Evolutionary conservation across 2,113 vertebrate species (phyloP).

Genomic region (Equus przewalskii): DNA sequence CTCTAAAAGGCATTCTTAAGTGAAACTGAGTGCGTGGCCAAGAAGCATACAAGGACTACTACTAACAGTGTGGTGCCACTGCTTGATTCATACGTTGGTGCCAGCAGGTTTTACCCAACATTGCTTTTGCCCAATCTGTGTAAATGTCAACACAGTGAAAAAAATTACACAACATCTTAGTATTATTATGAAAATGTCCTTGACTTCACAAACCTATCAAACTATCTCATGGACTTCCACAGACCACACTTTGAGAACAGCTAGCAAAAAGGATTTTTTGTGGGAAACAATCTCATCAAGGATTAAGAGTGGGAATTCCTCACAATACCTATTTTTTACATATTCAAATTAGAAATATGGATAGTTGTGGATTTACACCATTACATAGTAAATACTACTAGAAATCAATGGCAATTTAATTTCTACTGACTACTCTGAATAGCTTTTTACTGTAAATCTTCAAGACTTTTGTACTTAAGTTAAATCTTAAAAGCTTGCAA

Average conservation of each 20-base stretch:
- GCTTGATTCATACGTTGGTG: background rate
- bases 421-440: constrained; percentile 30
- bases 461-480: background rate
- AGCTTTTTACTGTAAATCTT: background rate
- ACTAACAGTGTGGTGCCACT: background rate
- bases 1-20: background rate
- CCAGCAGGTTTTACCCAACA: background rate
- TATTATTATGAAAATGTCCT: constrained; percentile 32
- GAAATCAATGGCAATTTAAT: constrained; percentile 16
- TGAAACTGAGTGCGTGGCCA: background rate
- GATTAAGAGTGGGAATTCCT: constrained; percentile 10
- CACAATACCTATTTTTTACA: background rate
- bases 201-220: background rate
- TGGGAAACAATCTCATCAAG: too few relatives aligned
- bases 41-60: background rate
- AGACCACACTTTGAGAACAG: background rate
- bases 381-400: background rate
- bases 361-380: constrained; percentile 20
- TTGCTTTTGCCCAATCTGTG: background rate
- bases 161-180: background rate
- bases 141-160: constrained; percentile 4
- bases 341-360: background rate
- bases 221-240: background rate
- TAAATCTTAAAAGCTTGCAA: constrained; percentile 46
- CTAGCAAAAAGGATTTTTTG: background rate